A percentile compares a stretch with the other conserved stretches of the same genome.
Conservation (phyloP, 2,113 vertebrate species). For the Guaruba guarouba region DNA sequence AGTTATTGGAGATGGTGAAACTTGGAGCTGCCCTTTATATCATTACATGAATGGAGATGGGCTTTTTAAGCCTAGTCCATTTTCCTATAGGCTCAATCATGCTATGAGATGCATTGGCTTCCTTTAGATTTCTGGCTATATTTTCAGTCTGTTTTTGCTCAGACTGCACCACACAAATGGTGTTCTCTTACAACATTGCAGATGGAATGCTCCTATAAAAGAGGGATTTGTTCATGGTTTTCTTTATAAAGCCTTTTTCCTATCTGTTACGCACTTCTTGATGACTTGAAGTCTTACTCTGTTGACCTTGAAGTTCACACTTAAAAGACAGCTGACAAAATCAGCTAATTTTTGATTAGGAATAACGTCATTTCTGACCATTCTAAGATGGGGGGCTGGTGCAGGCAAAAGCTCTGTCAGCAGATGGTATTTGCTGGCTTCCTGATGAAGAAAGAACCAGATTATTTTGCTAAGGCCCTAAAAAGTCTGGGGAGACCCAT, state of each 20-base stretch:
- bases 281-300: background rate
- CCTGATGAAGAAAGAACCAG: constrained; percentile 89
- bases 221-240: background rate
- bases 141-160: background rate
- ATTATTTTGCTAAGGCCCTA: constrained; percentile 88
- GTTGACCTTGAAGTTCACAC: background rate
- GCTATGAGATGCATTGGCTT: background rate
- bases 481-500: constrained; percentile 83
- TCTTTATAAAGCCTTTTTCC: background rate
- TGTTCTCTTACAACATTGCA: background rate
- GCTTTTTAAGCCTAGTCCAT: background rate
- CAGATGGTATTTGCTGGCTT: constrained; percentile 71
- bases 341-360: background rate
- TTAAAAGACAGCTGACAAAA: background rate
- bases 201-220: background rate
- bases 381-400: rapidly evolving
- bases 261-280: background rate
- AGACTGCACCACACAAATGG: background rate
- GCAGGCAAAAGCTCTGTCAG: rapidly evolving
- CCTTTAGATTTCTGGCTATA: background rate
- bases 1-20: background rate
- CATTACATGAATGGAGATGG: background rate
- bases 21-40: background rate
- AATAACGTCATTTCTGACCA: background rate
- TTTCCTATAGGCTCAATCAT: background rate